Evolutionary conservation across 2,888 invertebrate genomes (phyloP), one percentile per base, ranked within the genome.

Genomic region (Galerucella nymphaeae): DNA sequence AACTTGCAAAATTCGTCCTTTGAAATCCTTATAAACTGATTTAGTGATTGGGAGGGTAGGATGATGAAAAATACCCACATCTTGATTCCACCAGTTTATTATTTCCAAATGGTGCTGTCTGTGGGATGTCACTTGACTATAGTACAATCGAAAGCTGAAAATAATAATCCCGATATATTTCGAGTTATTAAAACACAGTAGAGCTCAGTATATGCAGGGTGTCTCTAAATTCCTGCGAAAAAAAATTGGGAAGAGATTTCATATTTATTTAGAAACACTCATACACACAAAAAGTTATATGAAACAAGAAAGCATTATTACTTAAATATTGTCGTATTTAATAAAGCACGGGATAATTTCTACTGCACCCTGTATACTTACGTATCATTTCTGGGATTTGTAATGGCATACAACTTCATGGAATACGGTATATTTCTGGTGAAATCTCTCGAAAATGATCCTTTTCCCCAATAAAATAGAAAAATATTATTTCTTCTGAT

Each of bases 81-180:
- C 87, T 58, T 87, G 89, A 5, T 91, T 89, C 90, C 93, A 93
- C 93, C 93, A 94, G 84, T 94, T 94, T 11, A 93, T 90, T 79
- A 93, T 85, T 2, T 88, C 86, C 55, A 94, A 84, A 77, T 89
- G 89, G 64, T 91, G 90, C 16, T 87, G 85, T 14, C 88, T 89
- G 68, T 90, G 86, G 0, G 93, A 89, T 0, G 88, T 88, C 0
- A 91, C 92, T 85, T 93, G 93, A 83, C 92, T 93, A 85, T 93
- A 94, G 83, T 92, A 93, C 58, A 94, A 87, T 13, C 93, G 89
- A 80, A 91, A 93, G 50, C 93, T 93, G 73, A 9, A 79, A 79
- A 71, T 53, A 20, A 18, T 13, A n/a, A 10, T 45, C 61, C 42
- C 10, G 30, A 45, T 58, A 23, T 3, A 23, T 3, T 23, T 23